phyloP scores from a whole-genome alignment of 2,113 vertebrate genomes.

The Taurulus bubalis region DNA sequence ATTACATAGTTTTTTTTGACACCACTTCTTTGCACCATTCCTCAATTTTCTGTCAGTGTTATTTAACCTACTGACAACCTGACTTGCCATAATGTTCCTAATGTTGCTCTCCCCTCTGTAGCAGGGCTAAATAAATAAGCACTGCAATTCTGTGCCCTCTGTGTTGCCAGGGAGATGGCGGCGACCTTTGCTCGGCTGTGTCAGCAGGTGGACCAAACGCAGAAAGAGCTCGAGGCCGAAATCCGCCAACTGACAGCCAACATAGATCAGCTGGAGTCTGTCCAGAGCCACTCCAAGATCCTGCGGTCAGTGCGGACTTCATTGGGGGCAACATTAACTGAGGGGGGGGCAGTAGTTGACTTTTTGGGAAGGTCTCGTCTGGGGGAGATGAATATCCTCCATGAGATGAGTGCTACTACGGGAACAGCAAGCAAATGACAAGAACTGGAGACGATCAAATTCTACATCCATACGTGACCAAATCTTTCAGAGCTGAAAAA shows the following conservation, averaged over 20 bases:
- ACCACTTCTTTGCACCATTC: background rate
- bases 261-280: slow-evolving; percentile 89
- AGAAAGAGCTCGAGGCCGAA: slow-evolving; percentile 89
- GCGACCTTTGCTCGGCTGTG: slow-evolving; percentile 94
- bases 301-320: slow-evolving; percentile 84
- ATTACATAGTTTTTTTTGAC: no score
- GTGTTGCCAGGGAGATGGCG: slow-evolving; percentile 91
- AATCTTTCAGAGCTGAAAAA: background rate
- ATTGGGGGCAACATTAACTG: background rate
- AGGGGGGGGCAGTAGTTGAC: background rate
- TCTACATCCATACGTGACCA: background rate
- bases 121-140: slow-evolving; percentile 58
- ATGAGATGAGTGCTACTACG: background rate
- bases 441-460: background rate
- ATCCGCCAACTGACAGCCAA: slow-evolving; percentile 89
- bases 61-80: slow-evolving; percentile 13
- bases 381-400: background rate
- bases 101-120: slow-evolving; percentile 16
- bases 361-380: background rate
- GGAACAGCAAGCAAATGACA: background rate
- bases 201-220: slow-evolving; percentile 94
- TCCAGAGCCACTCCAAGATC: slow-evolving; percentile 90
- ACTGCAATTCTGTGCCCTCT: slow-evolving; percentile 46
- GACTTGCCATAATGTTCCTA: background rate
- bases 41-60: background rate